A percentile compares a stretch with the other conserved stretches of the same genome.
These are phyloP conservation scores for Condylura cristata DNA, from an alignment of 2,113 vertebrate species.

Conservation along the genomic window DNA sequence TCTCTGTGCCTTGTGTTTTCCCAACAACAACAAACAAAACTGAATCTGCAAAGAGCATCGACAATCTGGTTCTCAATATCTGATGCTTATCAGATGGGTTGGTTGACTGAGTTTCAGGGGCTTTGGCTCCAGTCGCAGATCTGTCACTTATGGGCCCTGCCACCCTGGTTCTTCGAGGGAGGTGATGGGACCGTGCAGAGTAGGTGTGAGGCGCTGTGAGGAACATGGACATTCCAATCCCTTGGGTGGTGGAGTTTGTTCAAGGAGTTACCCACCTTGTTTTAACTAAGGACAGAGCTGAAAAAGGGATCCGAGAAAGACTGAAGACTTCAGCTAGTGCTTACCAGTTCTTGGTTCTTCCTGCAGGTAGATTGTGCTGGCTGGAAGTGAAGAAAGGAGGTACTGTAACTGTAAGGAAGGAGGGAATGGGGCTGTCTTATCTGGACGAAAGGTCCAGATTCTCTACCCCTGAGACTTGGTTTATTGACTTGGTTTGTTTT, in stretches of 20 bases:
- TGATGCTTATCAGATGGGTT: background rate
- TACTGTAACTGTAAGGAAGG: fast-evolving
- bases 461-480: background rate
- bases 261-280: background rate
- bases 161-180: background rate
- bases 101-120: background rate
- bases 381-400: background rate
- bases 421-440: background rate
- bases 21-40: background rate
- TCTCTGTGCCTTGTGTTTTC: background rate
- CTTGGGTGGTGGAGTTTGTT: background rate
- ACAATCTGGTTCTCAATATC: background rate
- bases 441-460: background rate
- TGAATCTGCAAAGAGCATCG: background rate
- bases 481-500: background rate
- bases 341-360: background rate
- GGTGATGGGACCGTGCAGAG: fast-evolving
- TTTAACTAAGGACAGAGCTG: background rate
- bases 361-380: background rate
- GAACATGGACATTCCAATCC: background rate
- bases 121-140: background rate
- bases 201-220: background rate
- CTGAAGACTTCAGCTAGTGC: background rate
- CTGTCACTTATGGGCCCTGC: background rate
- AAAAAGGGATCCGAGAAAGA: background rate